Evolutionary conservation across 1,140 invertebrate genomes (phyloP).

Genomic region (Ruditapes philippinarum): DNA sequence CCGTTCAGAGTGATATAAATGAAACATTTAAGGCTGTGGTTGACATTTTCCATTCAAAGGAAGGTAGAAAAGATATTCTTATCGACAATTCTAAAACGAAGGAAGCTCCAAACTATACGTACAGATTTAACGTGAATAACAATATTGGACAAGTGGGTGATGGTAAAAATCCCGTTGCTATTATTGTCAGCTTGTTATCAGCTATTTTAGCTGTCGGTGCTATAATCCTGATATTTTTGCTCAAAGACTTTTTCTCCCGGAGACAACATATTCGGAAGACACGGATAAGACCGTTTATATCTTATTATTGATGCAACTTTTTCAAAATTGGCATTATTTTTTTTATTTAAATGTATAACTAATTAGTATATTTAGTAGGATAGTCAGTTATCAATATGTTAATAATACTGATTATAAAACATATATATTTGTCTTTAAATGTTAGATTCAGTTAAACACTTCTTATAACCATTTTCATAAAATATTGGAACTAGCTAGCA

Average conservation of each 20-base stretch:
- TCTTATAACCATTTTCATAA: too few relatives aligned
- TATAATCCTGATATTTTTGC: conserved; percentile 26
- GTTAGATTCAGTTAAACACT: too few relatives aligned
- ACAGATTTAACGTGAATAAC: not conserved
- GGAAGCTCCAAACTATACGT: not conserved
- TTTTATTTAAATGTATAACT: too few relatives aligned
- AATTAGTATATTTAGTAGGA: too few relatives aligned
- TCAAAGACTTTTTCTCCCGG: conserved; percentile 30
- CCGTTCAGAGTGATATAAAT: not conserved
- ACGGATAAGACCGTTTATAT: conserved; percentile 54
- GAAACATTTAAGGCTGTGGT: conserved; percentile 6
- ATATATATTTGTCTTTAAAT: too few relatives aligned
- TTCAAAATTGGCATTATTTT: too few relatives aligned
- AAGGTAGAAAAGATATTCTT: not conserved
- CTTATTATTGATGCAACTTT: conserved; percentile 53
- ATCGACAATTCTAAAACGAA: not conserved
- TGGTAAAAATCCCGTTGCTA: conserved; percentile 14
- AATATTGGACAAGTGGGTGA: not conserved
- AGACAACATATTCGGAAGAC: conserved; percentile 47
- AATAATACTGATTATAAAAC: too few relatives aligned
- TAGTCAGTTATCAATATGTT: too few relatives aligned
- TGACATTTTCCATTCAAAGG: conserved; percentile 6
- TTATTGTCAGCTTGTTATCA: conserved; percentile 17
- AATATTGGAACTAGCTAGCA: too few relatives aligned
- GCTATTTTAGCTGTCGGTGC: conserved; percentile 16